Base-by-base conservation (phyloP, 2,113 vertebrate genomes). In the Dissostichus mawsoni region DNA sequence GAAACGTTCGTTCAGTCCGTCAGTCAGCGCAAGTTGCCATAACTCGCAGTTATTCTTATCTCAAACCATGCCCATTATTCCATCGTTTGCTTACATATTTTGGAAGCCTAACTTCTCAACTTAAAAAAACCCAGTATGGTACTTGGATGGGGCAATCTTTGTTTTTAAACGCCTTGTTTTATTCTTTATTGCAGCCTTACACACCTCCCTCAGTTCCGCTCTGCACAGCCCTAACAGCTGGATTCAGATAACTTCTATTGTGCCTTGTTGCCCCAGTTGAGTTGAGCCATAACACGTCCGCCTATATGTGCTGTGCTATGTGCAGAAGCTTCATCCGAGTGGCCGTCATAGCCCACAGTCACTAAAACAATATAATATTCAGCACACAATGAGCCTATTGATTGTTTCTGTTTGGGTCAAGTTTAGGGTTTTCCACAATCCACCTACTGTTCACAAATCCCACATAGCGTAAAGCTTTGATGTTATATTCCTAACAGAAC, bases 221-320 rank as follows among this genome's bases (percentile, higher is more conserved):
- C 82, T 67, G 76, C 25, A 25, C 74, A 68, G 69, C 69, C 69
- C 74, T 74, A 72, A 70, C 82, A 51, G 80, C 82, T 89, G 85
- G 72, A 68, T 67, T 83, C 48, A 83, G 18, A 69, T 62, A 58
- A 85, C 80, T 88, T 86, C 41, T 68, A 59, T 85, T 77, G 91
- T 92, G 92, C 93, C 92, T 94, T 94, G 69, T 87, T 73, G 69
- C 81, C 80, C 85, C 68, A 51, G 55, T 88, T 71, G 33, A 87
- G 82, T 87, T 72, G 61, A 64, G 59, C 81, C 20, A 14, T 78
- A 70, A 61, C 79, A 23, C 23, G 1, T 66, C 51, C 33, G n/a
- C 58, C 25, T 2, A 16, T 16, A 52, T 58, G 44, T 3, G 29
- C 58, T 0, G 63, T 56, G 25, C 62, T 53, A 2, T 5, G 67